phyloP scores from a whole-genome alignment of 2,888 invertebrate genomes.

The Aleiodes leptofemur region DNA sequence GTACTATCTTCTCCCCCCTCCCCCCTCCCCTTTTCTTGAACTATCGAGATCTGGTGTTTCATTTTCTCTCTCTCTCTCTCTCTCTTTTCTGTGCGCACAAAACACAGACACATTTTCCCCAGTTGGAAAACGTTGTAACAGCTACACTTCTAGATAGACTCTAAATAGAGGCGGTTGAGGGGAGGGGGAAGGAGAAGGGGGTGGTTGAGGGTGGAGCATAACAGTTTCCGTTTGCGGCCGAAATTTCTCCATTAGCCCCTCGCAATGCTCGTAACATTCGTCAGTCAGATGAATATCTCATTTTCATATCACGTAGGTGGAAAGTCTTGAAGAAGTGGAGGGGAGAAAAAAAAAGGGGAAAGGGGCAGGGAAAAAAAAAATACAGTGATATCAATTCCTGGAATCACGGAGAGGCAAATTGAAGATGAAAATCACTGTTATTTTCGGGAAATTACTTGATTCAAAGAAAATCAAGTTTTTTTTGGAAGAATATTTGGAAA shows the following conservation, averaged over 20 bases:
- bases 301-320: conserved; percentile 42
- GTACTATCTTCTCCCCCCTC: not conserved
- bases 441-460: no score
- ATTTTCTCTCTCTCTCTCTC: not conserved
- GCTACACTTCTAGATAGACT: conserved; percentile 60
- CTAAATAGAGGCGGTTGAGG: conserved; percentile 58
- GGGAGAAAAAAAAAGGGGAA: not conserved
- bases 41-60: conserved; percentile 22
- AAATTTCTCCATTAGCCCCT: conserved; percentile 64
- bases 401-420: conserved; percentile 8
- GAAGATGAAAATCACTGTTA: not conserved
- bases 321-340: not conserved
- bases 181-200: no score
- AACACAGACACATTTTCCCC: conserved; percentile 10
- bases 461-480: no score
- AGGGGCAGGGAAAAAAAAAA: not conserved
- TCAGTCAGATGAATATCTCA: conserved; percentile 28
- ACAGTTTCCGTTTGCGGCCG: conserved; percentile 62
- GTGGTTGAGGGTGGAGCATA: conserved; percentile 47
- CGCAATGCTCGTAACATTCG: conserved; percentile 39
- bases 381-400: not conserved
- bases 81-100: not conserved
- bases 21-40: conserved; percentile 7
- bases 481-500: no score
- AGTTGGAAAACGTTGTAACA: conserved; percentile 29